Evolutionary conservation across 2,113 vertebrate species (phyloP), one percentile per base, ranked within the genome.

Genomic region (Dicrurus megarhynchus): DNA sequence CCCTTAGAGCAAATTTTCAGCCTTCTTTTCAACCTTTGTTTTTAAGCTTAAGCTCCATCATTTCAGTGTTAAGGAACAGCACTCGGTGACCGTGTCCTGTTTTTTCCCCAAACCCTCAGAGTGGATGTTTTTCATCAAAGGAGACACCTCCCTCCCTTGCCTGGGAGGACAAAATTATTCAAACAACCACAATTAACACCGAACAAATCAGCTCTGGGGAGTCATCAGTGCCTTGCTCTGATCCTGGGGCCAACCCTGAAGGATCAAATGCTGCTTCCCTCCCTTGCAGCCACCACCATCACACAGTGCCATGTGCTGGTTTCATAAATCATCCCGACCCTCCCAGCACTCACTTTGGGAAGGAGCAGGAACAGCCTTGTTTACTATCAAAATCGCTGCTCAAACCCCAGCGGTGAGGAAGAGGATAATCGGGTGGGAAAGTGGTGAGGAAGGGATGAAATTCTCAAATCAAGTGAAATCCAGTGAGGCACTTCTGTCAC

Each of bases 321-420:
- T 56, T n/a, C 55, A 46, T 3, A 57, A 78, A 65, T 6, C 55
- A 55, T 19, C 41, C 46, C 24, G 16, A 17, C 7, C 17, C 17
- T 56, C 59, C 18, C 1, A 7, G 79, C 33, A 22, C 61, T 33
- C 47, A 2, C 39, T 55, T 16, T 21, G 69, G 55, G 71, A 16
- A 61, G 16, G 30, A 94, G 11, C 35, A 46, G 6, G 33, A 59
- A 14, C 16, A 73, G 19, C 19, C 49, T n/a, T 35, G 13, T 71
- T 77, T 81, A 32, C 21, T 37, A 3, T 42, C 18, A 44, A 90
- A 90, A 30, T 23, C 0, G 0, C 41, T 71, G 28, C 56, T 92
- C 20, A 49, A 70, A 22, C 13, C 15, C 10, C 1, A 1, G 1
- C 10, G 0, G 1, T 44, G 46, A 59, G 27, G 33, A 88, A 64